phyloP scores from a whole-genome alignment of 1,140 invertebrate genomes.

The Cyclargus thomasi region DNA sequence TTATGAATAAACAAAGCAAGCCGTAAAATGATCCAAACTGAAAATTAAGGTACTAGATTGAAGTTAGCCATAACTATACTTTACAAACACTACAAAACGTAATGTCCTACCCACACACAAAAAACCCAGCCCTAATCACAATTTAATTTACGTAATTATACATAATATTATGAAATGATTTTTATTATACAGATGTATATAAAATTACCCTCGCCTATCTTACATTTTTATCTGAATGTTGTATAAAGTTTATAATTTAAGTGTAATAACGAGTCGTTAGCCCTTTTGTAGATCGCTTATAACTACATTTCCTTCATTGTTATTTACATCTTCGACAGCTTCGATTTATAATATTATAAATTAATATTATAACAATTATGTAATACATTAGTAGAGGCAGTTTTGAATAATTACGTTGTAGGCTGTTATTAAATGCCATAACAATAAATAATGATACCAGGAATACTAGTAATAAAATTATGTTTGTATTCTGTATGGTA shows the following conservation, averaged over 20 bases:
- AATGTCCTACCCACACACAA: too few species aligned
- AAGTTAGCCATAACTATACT: too few species aligned
- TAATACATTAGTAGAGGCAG: neutral
- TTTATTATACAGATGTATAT: too few species aligned
- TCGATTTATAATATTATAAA: neutral
- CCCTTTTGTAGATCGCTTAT: neutral
- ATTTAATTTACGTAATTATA: too few species aligned
- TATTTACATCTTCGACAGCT: neutral
- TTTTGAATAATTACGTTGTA: neutral
- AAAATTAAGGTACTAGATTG: too few species aligned
- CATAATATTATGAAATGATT: too few species aligned
- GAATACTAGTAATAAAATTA: neutral
- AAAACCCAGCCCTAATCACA: too few species aligned
- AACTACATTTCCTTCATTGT: neutral
- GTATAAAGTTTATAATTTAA: neutral
- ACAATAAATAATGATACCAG: slow-evolving; percentile 20
- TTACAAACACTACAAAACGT: too few species aligned
- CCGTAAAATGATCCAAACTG: too few species aligned
- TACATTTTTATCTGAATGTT: too few species aligned
- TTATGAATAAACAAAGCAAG: too few species aligned
- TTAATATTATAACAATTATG: neutral
- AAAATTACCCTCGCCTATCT: too few species aligned
- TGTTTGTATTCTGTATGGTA: neutral
- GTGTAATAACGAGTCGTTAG: neutral
- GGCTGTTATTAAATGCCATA: slow-evolving; percentile 1